Conservation (phyloP, 2,113 vertebrate genomes). For the Mirounga angustirostris region DNA sequence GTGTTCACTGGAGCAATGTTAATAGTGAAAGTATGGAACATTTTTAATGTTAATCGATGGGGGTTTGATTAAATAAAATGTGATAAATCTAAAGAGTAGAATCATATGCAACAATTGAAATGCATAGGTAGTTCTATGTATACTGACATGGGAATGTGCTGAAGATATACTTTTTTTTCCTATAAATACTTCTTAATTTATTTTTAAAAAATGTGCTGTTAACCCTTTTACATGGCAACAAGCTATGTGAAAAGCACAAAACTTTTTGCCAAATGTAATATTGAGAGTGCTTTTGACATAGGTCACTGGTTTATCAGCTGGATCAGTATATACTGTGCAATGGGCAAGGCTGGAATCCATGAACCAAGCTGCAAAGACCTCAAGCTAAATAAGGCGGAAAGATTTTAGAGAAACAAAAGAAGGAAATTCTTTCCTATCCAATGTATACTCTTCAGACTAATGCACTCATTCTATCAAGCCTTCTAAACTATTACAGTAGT, state of each 20-base stretch:
- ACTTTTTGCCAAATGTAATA: slow-evolving; percentile 92
- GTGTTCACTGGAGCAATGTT: neutral
- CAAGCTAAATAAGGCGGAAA: slow-evolving; percentile 93
- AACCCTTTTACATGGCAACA: slow-evolving; percentile 90
- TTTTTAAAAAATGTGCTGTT: slow-evolving; percentile 92
- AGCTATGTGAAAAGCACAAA: slow-evolving; percentile 93
- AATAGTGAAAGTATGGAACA: neutral
- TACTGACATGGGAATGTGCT: neutral
- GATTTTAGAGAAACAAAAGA: slow-evolving; percentile 91
- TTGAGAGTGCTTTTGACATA: slow-evolving; percentile 92
- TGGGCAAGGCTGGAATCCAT: slow-evolving; percentile 92
- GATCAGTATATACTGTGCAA: slow-evolving; percentile 89
- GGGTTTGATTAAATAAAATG: neutral
- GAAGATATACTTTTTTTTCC: slow-evolving; percentile 75
- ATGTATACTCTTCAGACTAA: slow-evolving; percentile 94
- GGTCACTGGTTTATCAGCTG: slow-evolving; percentile 91
- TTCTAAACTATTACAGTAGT: slow-evolving; percentile 92
- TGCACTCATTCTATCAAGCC: slow-evolving; percentile 95
- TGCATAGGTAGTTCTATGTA: neutral
- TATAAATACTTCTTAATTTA: slow-evolving; percentile 95
- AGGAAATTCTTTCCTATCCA: slow-evolving; percentile 91
- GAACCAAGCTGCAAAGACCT: slow-evolving; percentile 95
- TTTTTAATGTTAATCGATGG: neutral
- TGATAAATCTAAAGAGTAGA: neutral
- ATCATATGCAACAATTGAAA: neutral